A percentile compares a stretch with the other conserved stretches of the same genome.
These are phyloP conservation scores for Sympetrum striolatum DNA, from an alignment of 2,888 invertebrate genomes.

Conservation along the genomic window DNA sequence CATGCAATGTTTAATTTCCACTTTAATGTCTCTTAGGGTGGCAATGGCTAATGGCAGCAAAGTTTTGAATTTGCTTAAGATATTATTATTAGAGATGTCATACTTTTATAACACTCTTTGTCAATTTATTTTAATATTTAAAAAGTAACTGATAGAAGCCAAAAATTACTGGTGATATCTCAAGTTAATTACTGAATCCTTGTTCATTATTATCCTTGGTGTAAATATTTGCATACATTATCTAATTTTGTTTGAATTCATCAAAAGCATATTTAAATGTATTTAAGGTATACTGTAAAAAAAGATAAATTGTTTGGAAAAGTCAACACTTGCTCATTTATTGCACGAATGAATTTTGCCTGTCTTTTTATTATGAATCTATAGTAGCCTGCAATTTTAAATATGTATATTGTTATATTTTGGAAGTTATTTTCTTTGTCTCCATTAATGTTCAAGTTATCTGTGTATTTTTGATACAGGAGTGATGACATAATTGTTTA, in stretches of 20 bases:
- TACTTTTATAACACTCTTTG: neutral
- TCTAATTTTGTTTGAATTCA: neutral
- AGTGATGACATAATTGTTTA: neutral
- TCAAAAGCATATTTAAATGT: neutral
- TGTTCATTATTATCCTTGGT: neutral
- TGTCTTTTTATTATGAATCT: neutral
- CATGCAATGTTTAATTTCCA: too few relatives aligned
- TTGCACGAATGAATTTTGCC: neutral
- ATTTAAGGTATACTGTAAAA: neutral
- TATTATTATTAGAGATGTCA: too few relatives aligned
- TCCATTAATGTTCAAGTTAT: neutral
- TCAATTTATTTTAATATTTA: neutral
- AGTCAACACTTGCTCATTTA: neutral
- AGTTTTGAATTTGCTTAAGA: too few relatives aligned
- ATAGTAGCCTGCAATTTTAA: neutral
- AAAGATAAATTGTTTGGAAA: neutral
- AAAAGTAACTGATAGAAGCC: neutral
- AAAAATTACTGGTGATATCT: constrained; percentile 49
- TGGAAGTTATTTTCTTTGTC: neutral
- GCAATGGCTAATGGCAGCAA: too few relatives aligned
- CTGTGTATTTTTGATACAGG: neutral
- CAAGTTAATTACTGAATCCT: neutral
- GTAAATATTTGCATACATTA: neutral
- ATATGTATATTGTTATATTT: neutral
- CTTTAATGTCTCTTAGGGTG: too few relatives aligned